phyloP scores from a whole-genome alignment of 2,888 invertebrate species.

The Aphodius sticticus region DNA sequence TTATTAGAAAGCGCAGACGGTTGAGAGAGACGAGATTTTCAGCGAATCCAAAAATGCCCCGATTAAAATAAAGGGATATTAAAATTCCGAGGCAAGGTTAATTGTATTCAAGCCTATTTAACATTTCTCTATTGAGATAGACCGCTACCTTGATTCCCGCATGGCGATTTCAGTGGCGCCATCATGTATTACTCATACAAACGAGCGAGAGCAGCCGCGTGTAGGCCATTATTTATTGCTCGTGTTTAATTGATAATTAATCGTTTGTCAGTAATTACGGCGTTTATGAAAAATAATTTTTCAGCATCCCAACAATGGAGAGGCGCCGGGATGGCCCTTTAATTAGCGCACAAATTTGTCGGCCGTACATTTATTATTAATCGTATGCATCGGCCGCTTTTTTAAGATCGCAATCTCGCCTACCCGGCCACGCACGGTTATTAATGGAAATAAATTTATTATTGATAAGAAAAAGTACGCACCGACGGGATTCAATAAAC shows the following conservation, averaged over 20 bases:
- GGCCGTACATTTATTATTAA: constrained; percentile 16
- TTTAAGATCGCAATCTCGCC: constrained; percentile 1
- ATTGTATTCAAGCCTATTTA: constrained; percentile 29
- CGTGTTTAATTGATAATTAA: constrained; percentile 56
- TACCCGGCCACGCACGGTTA: neutral
- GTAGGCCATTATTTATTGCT: constrained; percentile 53
- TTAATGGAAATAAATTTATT: constrained; percentile 25
- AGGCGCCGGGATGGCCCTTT: constrained; percentile 5
- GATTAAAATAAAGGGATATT: neutral
- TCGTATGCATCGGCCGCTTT: constrained; percentile 8
- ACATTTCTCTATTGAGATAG: constrained; percentile 29
- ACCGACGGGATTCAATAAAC: neutral
- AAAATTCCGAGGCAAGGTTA: constrained; percentile 23
- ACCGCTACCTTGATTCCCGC: constrained; percentile 39
- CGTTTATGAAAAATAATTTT: constrained; percentile 38
- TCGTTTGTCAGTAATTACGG: constrained; percentile 55
- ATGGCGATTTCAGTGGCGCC: constrained; percentile 44
- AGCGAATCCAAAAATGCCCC: neutral
- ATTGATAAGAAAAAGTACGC: constrained; percentile 11
- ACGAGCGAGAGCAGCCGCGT: constrained; percentile 31
- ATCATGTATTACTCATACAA: constrained; percentile 37
- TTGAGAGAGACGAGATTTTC: neutral
- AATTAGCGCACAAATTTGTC: constrained; percentile 22
- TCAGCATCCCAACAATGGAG: constrained; percentile 18
- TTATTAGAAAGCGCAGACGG: neutral